Percentiles rank a stretch among this genome's conserved stretches.
These are phyloP conservation scores for Pseudorectes ferrugineus DNA, from an alignment of 2,113 vertebrate genomes.

Conservation along the genomic window DNA sequence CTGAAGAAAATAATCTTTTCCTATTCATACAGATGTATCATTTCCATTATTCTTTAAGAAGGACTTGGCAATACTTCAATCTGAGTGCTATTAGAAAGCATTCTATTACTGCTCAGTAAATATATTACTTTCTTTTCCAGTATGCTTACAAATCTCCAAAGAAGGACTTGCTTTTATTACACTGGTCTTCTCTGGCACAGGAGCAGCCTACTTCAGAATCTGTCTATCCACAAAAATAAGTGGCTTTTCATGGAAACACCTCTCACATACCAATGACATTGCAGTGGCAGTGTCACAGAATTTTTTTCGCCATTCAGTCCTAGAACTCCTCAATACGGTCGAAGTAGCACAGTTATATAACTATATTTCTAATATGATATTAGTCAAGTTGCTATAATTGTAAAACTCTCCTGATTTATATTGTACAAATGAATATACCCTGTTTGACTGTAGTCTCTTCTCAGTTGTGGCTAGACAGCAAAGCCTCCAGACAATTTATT, in stretches of 20 bases:
- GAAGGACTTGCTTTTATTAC: slow-evolving; percentile 34
- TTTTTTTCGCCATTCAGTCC: not conserved
- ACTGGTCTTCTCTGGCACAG: not conserved
- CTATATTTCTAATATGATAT: not conserved
- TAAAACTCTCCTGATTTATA: not conserved
- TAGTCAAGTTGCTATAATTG: not conserved
- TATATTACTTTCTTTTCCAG: slow-evolving; percentile 51
- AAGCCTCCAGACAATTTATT: not conserved
- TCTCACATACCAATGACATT: not conserved
- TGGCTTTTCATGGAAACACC: not conserved
- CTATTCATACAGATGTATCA: slow-evolving; percentile 5
- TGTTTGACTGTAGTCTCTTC: not conserved
- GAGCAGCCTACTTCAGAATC: not conserved
- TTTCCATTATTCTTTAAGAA: slow-evolving; percentile 57
- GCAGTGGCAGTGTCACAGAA: not conserved
- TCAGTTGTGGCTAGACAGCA: not conserved
- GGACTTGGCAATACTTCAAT: slow-evolving; percentile 60
- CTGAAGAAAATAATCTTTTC: slow-evolving; percentile 49
- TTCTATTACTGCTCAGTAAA: slow-evolving; percentile 60
- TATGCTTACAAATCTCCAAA: slow-evolving; percentile 19
- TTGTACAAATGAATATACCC: not conserved
- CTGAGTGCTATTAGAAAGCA: slow-evolving; percentile 58
- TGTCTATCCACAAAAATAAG: not conserved
- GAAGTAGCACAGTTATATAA: not conserved
- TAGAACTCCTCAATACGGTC: not conserved